Base-by-base conservation (phyloP, 1,140 invertebrate species). In the Drosophila leontia region DNA sequence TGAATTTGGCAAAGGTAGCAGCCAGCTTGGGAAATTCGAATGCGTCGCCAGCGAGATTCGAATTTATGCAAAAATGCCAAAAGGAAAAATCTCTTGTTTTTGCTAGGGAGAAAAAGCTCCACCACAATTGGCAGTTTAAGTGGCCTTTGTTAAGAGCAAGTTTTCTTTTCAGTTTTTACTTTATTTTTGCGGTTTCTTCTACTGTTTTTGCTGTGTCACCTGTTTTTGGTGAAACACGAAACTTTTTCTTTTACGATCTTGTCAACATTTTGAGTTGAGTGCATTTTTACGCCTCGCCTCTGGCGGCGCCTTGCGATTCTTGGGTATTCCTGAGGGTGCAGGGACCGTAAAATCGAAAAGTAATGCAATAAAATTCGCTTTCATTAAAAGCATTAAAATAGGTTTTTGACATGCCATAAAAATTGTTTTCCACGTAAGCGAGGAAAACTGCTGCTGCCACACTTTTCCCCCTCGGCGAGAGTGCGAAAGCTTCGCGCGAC, bases 1-100 rank as follows among this genome's bases (percentile, higher is more conserved):
- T 92, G 91, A 91, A 92, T 92, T 92, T 92, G 91, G 91, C 91
- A 92, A 87, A 92, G 88, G 88, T 91, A 91, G 77, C 69, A 60
- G 56, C 37, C 47, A 63, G 65, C 80, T 63, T 19, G 37, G 55
- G 64, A 60, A 65, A 65, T 57, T 42, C 57, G 37, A 32, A 71
- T 23, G 67, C 74, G 50, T 65, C 62, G 44, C 72, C 45, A 60
- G 71, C 58, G 61, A 56, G 62, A 51, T 41, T 78, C 65, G 78
- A 86, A 82, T 90, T 91, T 85, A 91, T 88, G 86, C 85, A 82
- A 84, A 91, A 91, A 70, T 85, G 51, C 45, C 53, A 82, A 9
- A 75, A 67, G 75, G 65, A 82, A 85, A 86, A 42, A 3, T 57
- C 35, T 57, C 70, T 78, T 78, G 75, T 77, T 80, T 71, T 76